Evolutionary conservation across 1,140 invertebrate genomes (phyloP).

Genomic region (Sycophaga agraensis): DNA sequence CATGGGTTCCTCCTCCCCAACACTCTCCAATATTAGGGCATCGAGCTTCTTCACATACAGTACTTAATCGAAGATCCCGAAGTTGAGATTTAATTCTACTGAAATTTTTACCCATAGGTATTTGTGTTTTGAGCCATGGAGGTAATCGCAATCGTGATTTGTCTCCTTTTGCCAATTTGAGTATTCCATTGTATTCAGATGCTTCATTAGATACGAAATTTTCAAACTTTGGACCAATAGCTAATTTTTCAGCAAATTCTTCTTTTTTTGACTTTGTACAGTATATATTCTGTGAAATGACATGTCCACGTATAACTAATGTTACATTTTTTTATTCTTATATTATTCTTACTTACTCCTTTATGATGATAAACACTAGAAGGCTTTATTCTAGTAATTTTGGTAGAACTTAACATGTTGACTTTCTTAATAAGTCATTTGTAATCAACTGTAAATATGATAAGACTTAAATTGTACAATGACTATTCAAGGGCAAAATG

Average conservation of each 20-base stretch:
- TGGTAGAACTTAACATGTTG: conserved; percentile 29
- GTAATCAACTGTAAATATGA: too few species aligned
- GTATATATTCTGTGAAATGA: conserved; percentile 36
- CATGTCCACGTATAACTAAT: conserved; percentile 1
- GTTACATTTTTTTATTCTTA: too few species aligned
- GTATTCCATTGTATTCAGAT: conserved; percentile 72
- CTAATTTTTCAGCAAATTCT: conserved; percentile 46
- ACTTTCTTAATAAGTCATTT: background rate
- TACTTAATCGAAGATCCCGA: conserved; percentile 86
- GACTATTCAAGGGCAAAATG: conserved; percentile 16
- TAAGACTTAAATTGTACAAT: too few species aligned
- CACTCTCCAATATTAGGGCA: conserved; percentile 99
- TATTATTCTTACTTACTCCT: conserved; percentile 33
- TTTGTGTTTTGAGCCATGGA: conserved; percentile 95
- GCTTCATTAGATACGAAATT: conserved; percentile 44
- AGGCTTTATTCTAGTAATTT: conserved; percentile 17
- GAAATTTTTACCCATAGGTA: conserved; percentile 88
- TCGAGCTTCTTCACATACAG: conserved; percentile 97
- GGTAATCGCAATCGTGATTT: conserved; percentile 82
- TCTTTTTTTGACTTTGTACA: conserved; percentile 37
- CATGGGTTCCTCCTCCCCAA: conserved; percentile 93
- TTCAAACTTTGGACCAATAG: conserved; percentile 47
- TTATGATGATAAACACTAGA: conserved; percentile 30
- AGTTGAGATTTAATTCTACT: conserved; percentile 84
- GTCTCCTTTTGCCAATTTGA: conserved; percentile 83